A percentile compares a stretch with the other conserved stretches of the same genome.
Evolutionary conservation across 2,888 invertebrate genomes (phyloP).

Genomic region (Lasioglossum villosulum): DNA sequence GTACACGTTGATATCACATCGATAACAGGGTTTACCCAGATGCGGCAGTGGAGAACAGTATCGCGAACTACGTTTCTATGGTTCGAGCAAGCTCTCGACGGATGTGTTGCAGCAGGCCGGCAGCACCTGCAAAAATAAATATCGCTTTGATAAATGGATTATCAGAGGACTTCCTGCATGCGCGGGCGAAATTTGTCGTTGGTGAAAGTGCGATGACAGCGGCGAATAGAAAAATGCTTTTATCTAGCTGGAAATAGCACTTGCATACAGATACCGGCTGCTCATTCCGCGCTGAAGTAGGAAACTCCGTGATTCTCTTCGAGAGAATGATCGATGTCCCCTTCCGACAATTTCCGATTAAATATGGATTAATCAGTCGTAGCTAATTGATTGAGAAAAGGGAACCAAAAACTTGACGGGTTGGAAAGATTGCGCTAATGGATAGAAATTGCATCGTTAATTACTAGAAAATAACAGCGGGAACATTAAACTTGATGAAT

Average conservation of each 20-base stretch:
- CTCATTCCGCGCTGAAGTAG: not conserved
- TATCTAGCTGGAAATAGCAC: slow-evolving; percentile 42
- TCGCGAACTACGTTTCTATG: slow-evolving; percentile 48
- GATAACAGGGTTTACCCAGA: slow-evolving; percentile 72
- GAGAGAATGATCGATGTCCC: slow-evolving; percentile 40
- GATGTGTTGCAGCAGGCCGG: slow-evolving; percentile 45
- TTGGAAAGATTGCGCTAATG: slow-evolving; percentile 26
- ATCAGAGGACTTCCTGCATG: slow-evolving; percentile 70
- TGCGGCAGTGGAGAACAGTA: slow-evolving; percentile 56
- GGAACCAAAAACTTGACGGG: slow-evolving; percentile 8
- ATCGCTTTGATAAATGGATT: slow-evolving; percentile 71
- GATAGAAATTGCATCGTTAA: slow-evolving; percentile 18
- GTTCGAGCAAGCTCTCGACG: slow-evolving; percentile 23
- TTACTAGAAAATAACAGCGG: not conserved
- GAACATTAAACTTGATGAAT: not conserved
- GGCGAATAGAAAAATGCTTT: slow-evolving; percentile 24
- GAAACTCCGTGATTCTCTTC: not conserved
- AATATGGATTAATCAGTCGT: slow-evolving; percentile 14
- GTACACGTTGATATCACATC: slow-evolving; percentile 65
- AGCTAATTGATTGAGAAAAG: slow-evolving; percentile 38
- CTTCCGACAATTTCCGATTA: slow-evolving; percentile 29
- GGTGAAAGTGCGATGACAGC: slow-evolving; percentile 48
- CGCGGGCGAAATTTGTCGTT: slow-evolving; percentile 56
- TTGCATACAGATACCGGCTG: slow-evolving; percentile 2
- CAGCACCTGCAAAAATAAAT: slow-evolving; percentile 73